Evolutionary conservation across 2,113 vertebrate species (phyloP), one percentile per base, ranked within the genome.

Genomic region (Geothlypis trichas): DNA sequence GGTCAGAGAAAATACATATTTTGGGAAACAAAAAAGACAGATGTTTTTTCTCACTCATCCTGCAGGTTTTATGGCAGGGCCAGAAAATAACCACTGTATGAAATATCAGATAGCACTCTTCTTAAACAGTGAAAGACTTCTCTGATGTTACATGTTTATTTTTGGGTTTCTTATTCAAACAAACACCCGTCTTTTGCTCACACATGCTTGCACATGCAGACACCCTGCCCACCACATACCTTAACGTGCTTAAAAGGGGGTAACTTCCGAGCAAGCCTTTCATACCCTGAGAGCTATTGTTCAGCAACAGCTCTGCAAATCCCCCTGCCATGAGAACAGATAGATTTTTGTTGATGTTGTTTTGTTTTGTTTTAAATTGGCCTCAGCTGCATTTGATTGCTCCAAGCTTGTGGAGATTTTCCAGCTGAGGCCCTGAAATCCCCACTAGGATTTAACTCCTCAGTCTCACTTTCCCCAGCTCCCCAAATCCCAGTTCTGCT

Each of bases 381-480:
- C 84, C 93, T 92, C 96, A 97, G 95, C 91, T 97, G 94, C 76
- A 57, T 90, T 92, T 78, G 76, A 95, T 97, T 90, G 96, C 96
- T 95, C 84, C 89, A 84, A 97, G 96, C 93, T 81, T 68, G 89
- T 91, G 73, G 91, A 95, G 89, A 92, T 93, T 86, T 95, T 97
- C 96, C 96, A 97, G 95, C 95, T 97, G 96, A 95, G 96, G 96
- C 94, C 80, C 95, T 81, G 84, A 78, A 87, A 96, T 91, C 80
- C 93, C 95, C 39, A 1, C n/a, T 47, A 95, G 93, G 95, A 89
- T 90, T 97, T 95, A 97, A 96, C 96, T 96, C 94, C 93, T 97
- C 91, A 67, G 80, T 63, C 47, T 71, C 95, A 37, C 89, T 93
- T 92, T 90, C 76, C 55, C 26, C 49, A 68, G 27, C 55, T 83